phyloP scores from a whole-genome alignment of 2,888 invertebrate species.

The Xylophagus ater region DNA sequence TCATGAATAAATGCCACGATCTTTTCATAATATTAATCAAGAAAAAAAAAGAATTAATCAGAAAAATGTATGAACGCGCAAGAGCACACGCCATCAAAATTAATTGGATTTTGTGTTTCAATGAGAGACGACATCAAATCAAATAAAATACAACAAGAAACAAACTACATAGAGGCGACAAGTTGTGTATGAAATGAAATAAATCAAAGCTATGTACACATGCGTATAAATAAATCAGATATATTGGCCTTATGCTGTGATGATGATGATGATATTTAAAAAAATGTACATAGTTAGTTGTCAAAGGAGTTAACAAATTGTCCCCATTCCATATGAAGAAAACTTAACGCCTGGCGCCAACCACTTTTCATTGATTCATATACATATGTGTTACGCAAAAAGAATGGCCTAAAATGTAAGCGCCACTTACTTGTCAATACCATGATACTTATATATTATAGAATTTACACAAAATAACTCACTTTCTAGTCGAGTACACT shows the following conservation, averaged over 20 bases:
- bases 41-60: no score
- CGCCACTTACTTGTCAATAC: background rate
- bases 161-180: background rate
- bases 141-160: no score
- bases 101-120: no score
- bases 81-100: no score
- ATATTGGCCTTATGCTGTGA: background rate
- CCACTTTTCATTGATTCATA: constrained; percentile 1
- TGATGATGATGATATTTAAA: constrained; percentile 6
- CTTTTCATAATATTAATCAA: no score
- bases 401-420: background rate
- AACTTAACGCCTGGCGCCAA: constrained; percentile 11
- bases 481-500: no score
- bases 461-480: no score
- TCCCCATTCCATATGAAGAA: constrained; percentile 1
- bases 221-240: background rate
- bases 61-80: no score
- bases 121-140: no score
- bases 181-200: background rate
- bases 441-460: no score
- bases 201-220: background rate
- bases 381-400: background rate
- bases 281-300: constrained; percentile 4
- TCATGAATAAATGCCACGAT: no score
- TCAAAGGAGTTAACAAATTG: no score